phyloP scores from a whole-genome alignment of 1,140 invertebrate species.

The roundworm (Caenorhabditis elegans) region DNA sequence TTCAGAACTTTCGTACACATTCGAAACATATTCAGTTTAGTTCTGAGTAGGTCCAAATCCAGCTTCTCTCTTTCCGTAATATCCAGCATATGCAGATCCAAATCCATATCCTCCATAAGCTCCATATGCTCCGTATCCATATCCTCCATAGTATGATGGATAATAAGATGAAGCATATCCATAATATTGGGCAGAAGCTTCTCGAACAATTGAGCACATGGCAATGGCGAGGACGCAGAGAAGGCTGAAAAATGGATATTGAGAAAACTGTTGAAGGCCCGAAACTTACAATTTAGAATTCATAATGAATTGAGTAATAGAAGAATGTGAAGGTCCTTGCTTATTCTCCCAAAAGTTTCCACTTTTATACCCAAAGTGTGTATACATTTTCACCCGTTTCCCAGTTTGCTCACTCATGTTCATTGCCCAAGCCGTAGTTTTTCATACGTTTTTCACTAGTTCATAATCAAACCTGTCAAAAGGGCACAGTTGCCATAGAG shows the following conservation, averaged over 20 bases:
- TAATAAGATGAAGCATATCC: conserved; percentile 14
- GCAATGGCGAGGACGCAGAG: no score
- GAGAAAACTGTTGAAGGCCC: background rate
- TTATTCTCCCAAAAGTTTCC: no score
- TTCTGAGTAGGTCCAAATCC: conserved; percentile 10
- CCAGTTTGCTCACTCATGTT: no score
- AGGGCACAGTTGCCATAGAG: no score
- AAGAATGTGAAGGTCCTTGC: no score
- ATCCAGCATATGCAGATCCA: conserved; percentile 24
- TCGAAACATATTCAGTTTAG: background rate
- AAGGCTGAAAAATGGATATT: conserved; percentile 1
- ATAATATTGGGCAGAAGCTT: conserved; percentile 12
- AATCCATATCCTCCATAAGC: background rate
- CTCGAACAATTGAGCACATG: background rate
- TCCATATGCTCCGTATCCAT: no score
- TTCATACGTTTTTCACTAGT: no score
- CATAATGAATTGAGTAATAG: background rate
- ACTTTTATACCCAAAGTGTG: no score
- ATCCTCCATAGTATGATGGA: background rate
- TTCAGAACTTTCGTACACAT: conserved; percentile 9
- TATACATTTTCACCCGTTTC: no score
- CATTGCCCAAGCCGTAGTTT: no score
- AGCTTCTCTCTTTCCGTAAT: conserved; percentile 27
- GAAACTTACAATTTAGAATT: conserved; percentile 1
- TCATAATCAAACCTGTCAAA: no score